Evolutionary conservation across 2,113 vertebrate genomes (phyloP), one percentile per base, ranked within the genome.

Genomic region (Pteropus alecto): DNA sequence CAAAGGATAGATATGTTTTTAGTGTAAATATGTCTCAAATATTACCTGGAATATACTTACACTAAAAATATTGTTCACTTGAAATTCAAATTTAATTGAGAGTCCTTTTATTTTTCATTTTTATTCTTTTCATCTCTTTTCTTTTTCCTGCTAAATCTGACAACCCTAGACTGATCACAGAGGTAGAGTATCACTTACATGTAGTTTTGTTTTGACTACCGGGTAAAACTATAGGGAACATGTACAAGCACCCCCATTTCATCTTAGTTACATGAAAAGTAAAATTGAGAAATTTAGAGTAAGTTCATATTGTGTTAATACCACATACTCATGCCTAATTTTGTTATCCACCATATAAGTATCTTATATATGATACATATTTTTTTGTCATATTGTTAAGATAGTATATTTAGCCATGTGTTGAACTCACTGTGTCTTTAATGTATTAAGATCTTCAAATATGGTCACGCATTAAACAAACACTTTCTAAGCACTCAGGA

Each of bases 391-490:
- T 81, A 5, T 35, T 88, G 4, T 77, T 46, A 92, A 6, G 30
- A 67, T 26, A 81, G 14, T 61, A 48, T 71, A 73, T 68, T 91
- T 78, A 81, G 60, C 26, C 33, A 82, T 4, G 1, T 76, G 33
- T 65, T 92, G 51, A 94, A 87, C 24, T 90, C 9, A 51, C 21
- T 77, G 6, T 58, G 48, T 12, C 22, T 28, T 95, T 35, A 48
- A 13, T 81, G 16, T 73, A 71, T 73, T 84, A 93, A 79, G 33
- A 76, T 92, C n/a, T 84, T 96, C 54, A 77, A 87, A 90, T 56
- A 61, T 65, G 48, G 5, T n/a, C 48, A 70, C 21, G 11, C 28
- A 68, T 51, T 88, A 88, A 71, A 76, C 7, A 74, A 68, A 83
- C 56, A 76, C 18, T 71, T 87, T 82, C 30, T 13, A 84, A 82